Base-by-base conservation (phyloP, 92 coral and sea anemone species). In the Paramuricea clavata region DNA sequence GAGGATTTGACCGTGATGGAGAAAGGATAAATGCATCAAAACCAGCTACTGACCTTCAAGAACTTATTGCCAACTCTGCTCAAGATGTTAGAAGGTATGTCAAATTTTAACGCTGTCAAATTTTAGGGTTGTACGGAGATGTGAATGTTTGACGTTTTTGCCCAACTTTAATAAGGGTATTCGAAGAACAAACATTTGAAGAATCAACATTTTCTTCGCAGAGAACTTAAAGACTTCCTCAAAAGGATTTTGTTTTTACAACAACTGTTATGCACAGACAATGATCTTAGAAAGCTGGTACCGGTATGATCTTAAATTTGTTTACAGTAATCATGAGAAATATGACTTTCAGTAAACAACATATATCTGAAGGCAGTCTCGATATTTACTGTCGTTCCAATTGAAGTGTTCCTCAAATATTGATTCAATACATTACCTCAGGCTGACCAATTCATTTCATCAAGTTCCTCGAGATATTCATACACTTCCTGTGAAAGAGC, bases 1-100 rank as follows among this genome's bases (percentile, higher is more conserved):
- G 89, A 5, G 98, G 95, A 36, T 67, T 95, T 2, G 82, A 72
- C 69, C 86, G 78, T 52, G 98, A 95, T 80, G 89, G 93, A 62
- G 80, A 85, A 43, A 79, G 91, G 7, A 93, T 87, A 12, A 70
- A 32, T 15, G 80, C 74, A 76, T 95, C 95, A 11, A 93, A 92
- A 59, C 59, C 83, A 15, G 74, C 92, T 69, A 90, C 90, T 12
- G 97, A 83, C 54, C 80, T 94, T 81, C 93, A 94, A 79, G 82
- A 59, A 56, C 88, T 94, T 12, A 76, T 94, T 17, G 92, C 89
- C 7, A 72, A 52, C 32, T 77, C 93, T 6, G 90, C 97, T n/a
- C 87, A 71, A 54, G 76, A 69, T 30, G 87, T 90, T n/a, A 42
- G 61, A 74, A 90, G 83, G 93, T 90, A 1, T 9, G 81, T 74